A percentile compares a stretch with the other conserved stretches of the same genome.
Conservation (phyloP, 2,113 vertebrate species). For the Piprites chloris region DNA sequence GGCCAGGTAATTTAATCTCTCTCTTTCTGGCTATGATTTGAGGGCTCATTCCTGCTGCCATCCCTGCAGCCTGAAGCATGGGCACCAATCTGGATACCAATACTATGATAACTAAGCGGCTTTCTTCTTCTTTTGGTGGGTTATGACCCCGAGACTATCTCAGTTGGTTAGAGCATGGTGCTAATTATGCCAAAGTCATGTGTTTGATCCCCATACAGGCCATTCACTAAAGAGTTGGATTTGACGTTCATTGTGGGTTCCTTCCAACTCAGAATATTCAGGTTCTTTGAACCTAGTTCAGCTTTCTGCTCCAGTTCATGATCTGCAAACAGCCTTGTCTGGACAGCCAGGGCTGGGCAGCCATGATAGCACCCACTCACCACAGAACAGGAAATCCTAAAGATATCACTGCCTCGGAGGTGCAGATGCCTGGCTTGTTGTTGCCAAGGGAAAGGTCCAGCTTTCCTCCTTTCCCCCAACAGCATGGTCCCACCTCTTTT, state of each 20-base stretch:
- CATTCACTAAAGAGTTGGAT: neutral
- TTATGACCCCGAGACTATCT: neutral
- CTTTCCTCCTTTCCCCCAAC: rapidly evolving
- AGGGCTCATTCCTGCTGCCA: neutral
- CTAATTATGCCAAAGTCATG: neutral
- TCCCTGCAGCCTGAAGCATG: rapidly evolving
- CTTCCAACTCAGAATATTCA: neutral
- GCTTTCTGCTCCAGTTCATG: neutral
- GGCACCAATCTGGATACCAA: neutral
- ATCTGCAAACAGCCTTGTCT: neutral
- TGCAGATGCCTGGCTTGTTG: rapidly evolving
- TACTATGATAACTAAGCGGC: neutral
- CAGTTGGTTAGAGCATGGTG: neutral
- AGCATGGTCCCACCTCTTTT: neutral
- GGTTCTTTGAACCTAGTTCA: neutral
- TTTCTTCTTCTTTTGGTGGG: neutral
- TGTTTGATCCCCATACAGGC: neutral
- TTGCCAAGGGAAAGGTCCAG: neutral
- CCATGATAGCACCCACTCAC: neutral
- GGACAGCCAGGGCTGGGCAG: neutral
- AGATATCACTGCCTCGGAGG: neutral
- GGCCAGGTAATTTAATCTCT: neutral
- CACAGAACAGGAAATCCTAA: neutral
- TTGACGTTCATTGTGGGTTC: neutral
- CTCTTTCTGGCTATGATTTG: neutral